These are phyloP conservation scores for Blennius ocellaris DNA, from an alignment of 2,113 vertebrate species.

Conservation along the genomic window DNA sequence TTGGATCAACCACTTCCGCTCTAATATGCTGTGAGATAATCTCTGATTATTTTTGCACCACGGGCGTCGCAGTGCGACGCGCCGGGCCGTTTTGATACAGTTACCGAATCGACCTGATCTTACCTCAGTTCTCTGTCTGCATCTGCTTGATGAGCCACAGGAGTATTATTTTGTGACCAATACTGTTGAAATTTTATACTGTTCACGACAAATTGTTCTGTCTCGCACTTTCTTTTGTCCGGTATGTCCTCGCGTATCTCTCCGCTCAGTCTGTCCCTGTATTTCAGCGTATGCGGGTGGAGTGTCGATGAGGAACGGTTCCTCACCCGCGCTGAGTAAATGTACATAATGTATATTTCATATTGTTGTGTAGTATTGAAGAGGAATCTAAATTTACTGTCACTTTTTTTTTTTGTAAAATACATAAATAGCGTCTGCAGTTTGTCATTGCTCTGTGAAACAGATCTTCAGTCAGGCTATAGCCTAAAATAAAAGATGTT, in stretches of 20 bases:
- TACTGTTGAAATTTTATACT: slow-evolving; percentile 48
- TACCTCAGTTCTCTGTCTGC: slow-evolving; percentile 49
- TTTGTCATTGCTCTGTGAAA: slow-evolving; percentile 58
- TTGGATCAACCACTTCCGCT: slow-evolving; percentile 13
- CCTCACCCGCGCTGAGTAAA: slow-evolving; percentile 27
- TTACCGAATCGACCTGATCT: slow-evolving; percentile 50
- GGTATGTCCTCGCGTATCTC: slow-evolving; percentile 10
- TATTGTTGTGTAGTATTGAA: slow-evolving; percentile 57
- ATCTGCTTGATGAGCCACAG: slow-evolving; percentile 56
- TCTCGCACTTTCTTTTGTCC: slow-evolving; percentile 3
- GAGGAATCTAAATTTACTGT: slow-evolving; percentile 38
- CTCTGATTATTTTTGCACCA: slow-evolving; percentile 56
- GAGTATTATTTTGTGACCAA: slow-evolving; percentile 63
- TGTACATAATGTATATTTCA: slow-evolving; percentile 75
- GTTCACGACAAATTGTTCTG: slow-evolving; percentile 35
- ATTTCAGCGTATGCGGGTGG: slow-evolving; percentile 29
- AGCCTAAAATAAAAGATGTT: slow-evolving; percentile 64
- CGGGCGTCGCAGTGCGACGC: slow-evolving; percentile 46
- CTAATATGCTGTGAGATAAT: slow-evolving; percentile 45
- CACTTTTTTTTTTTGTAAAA: slow-evolving; percentile 43
- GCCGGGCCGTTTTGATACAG: slow-evolving; percentile 52
- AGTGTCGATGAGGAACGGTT: slow-evolving; percentile 30
- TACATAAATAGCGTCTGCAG: slow-evolving; percentile 38
- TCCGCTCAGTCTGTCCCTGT: slow-evolving; percentile 16
- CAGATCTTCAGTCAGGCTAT: slow-evolving; percentile 46